phyloP scores from a whole-genome alignment of 2,113 vertebrate genomes.

The Centropus unirufus region DNA sequence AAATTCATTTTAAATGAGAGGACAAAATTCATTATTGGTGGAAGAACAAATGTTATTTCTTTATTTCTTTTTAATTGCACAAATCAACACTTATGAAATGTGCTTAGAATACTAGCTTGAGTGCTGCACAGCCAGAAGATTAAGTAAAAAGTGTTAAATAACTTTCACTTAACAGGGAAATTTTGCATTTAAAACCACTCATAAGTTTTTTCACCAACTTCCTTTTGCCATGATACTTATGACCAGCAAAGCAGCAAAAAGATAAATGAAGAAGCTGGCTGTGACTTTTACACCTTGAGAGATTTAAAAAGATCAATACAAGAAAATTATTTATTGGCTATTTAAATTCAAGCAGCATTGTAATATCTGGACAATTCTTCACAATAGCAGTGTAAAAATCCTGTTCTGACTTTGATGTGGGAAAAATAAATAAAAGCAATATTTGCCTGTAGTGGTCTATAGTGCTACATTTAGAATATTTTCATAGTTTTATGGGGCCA shows the following conservation, averaged over 20 bases:
- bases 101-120: not conserved
- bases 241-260: not conserved
- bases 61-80: not conserved
- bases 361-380: not conserved
- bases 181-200: not conserved
- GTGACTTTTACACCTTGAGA: not conserved
- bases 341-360: not conserved
- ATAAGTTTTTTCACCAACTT: not conserved
- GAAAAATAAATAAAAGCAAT: not conserved
- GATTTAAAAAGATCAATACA: not conserved
- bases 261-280: not conserved
- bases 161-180: not conserved
- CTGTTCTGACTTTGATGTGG: not conserved
- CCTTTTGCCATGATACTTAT: not conserved
- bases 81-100: not conserved
- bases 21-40: not conserved
- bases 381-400: not conserved
- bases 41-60: slow-evolving; percentile 5
- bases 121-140: not conserved
- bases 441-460: not conserved
- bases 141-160: not conserved
- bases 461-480: not conserved
- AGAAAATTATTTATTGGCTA: not conserved
- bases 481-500: not conserved
- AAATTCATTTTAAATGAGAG: slow-evolving; percentile 20